Conservation (phyloP, 2,797 vertebrate species). For the Hydrolagus colliei region DNA sequence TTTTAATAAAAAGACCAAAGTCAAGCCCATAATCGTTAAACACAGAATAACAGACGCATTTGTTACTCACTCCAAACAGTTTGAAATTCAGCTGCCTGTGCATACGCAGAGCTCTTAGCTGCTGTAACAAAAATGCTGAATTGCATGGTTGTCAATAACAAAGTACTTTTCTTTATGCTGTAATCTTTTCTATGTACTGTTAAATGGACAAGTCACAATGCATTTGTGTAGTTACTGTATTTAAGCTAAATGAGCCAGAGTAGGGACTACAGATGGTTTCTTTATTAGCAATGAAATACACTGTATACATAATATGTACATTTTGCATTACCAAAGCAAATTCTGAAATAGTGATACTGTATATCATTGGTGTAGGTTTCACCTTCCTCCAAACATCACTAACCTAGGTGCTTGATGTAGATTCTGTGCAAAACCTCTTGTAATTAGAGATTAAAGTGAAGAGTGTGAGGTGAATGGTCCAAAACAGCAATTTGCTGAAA, state of each 20-base stretch:
- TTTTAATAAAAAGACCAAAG: too few species aligned
- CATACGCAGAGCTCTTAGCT: neutral
- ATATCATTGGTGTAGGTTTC: neutral
- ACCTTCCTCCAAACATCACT: neutral
- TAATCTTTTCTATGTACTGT: neutral
- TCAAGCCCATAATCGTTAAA: neutral
- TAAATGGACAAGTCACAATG: neutral
- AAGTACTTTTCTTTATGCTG: neutral
- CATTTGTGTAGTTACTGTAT: neutral
- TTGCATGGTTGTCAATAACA: constrained; percentile 13
- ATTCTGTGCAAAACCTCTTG: neutral
- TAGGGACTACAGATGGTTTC: neutral
- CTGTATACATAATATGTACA: neutral
- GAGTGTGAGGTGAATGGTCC: neutral
- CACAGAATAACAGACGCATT: neutral
- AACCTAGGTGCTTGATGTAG: neutral
- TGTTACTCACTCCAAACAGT: neutral
- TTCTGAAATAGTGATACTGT: neutral
- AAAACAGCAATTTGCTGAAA: neutral
- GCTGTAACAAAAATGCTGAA: neutral
- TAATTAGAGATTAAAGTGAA: neutral
- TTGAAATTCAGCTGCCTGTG: neutral
- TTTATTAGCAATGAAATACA: constrained; percentile 1
- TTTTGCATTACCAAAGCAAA: constrained; percentile 9
- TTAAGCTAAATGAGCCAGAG: neutral